Percentiles rank a stretch among this genome's conserved stretches.
These are phyloP conservation scores for Mya arenaria DNA, from an alignment of 1,140 invertebrate genomes.

Conservation along the genomic window DNA sequence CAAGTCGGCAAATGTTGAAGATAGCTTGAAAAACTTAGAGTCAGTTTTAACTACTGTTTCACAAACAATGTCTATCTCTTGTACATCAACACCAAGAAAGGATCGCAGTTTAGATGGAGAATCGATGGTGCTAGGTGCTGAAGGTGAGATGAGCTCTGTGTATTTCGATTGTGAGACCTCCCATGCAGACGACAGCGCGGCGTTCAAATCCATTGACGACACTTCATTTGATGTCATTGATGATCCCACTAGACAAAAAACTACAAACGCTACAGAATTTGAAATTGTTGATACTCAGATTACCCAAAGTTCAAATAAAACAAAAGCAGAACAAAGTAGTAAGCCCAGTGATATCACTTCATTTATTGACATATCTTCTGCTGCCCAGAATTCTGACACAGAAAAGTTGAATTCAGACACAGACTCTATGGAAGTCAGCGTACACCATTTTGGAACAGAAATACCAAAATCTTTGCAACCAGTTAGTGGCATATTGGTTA, in stretches of 20 bases:
- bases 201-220: slow-evolving; percentile 52
- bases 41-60: slow-evolving; percentile 55
- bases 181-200: not conserved
- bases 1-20: slow-evolving; percentile 54
- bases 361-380: slow-evolving; percentile 61
- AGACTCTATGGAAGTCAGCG: not conserved
- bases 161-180: slow-evolving; percentile 53
- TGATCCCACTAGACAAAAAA: slow-evolving; percentile 15
- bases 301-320: not conserved
- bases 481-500: slow-evolving; percentile 21
- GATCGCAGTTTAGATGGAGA: slow-evolving; percentile 12
- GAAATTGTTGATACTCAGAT: slow-evolving; percentile 31
- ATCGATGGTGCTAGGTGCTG: slow-evolving; percentile 21
- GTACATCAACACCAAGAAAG: slow-evolving; percentile 47
- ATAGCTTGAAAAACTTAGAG: slow-evolving; percentile 62
- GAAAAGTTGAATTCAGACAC: slow-evolving; percentile 4
- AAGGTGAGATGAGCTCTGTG: slow-evolving; percentile 49
- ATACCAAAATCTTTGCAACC: not conserved
- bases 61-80: slow-evolving; percentile 11
- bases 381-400: slow-evolving; percentile 5
- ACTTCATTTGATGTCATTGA: slow-evolving; percentile 64
- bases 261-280: slow-evolving; percentile 36
- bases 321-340: not conserved
- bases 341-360: not conserved
- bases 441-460: not conserved